A percentile compares a stretch with the other conserved stretches of the same genome.
phyloP scores from a whole-genome alignment of 2,113 vertebrate species.

The Sorex fumeus region DNA sequence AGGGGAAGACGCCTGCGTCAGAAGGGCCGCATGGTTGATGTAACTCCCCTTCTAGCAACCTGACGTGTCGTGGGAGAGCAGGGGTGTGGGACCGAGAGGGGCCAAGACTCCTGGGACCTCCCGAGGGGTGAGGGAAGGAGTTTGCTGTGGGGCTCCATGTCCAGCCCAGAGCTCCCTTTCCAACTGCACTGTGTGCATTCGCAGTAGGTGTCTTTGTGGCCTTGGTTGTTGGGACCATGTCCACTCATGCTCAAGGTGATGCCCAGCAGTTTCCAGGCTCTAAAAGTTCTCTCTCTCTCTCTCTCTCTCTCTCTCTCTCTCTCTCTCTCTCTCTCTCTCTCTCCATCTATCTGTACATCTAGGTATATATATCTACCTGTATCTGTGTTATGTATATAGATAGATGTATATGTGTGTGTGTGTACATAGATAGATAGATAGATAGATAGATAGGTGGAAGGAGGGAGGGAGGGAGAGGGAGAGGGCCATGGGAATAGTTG shows the following conservation, averaged over 20 bases:
- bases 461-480: neutral
- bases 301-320: no score
- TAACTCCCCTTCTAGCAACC: constrained; percentile 23
- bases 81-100: neutral
- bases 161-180: neutral
- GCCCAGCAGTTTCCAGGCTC: no score
- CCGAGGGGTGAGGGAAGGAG: neutral
- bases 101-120: neutral
- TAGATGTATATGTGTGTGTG: no score
- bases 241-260: no score
- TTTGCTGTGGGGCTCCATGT: constrained; percentile 1
- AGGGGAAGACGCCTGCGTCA: neutral
- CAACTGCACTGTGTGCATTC: neutral
- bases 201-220: neutral
- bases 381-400: no score
- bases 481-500: neutral
- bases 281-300: no score
- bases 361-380: no score
- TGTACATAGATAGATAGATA: neutral
- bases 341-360: no score
- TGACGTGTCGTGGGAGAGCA: neutral
- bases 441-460: neutral
- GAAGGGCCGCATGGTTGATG: neutral
- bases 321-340: no score
- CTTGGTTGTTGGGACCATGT: no score